A percentile compares a stretch with the other conserved stretches of the same genome.
These are phyloP conservation scores for Sphaerophoria rueppellii DNA, from an alignment of 2,888 invertebrate genomes.

Conservation along the genomic window DNA sequence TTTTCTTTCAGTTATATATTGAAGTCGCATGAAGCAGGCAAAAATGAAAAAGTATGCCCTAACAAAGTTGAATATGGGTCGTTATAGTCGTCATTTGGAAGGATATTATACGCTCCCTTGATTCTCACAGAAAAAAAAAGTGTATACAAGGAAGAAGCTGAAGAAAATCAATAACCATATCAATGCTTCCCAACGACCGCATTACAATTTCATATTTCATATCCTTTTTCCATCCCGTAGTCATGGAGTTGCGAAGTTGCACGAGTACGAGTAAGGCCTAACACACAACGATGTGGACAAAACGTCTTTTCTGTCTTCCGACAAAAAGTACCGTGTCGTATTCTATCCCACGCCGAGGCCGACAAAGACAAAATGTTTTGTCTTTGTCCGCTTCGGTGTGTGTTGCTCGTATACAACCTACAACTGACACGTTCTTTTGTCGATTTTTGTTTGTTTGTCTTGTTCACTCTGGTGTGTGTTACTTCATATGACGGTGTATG, in stretches of 20 bases:
- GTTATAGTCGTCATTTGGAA: slow-evolving; percentile 5
- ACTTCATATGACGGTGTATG: too few relatives aligned
- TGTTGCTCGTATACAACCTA: too few relatives aligned
- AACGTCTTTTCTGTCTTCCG: too few relatives aligned
- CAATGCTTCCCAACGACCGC: slow-evolving; percentile 31
- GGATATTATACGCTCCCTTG: neutral
- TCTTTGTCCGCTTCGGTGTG: too few relatives aligned
- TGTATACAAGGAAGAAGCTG: neutral
- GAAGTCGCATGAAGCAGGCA: slow-evolving; percentile 28
- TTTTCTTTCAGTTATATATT: neutral
- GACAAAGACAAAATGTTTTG: too few relatives aligned
- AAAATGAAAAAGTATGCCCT: slow-evolving; percentile 1
- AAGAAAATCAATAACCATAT: slow-evolving; percentile 66
- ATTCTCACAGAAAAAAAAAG: neutral
- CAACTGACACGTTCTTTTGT: too few relatives aligned
- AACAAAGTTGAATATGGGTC: slow-evolving; percentile 66
- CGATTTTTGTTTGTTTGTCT: too few relatives aligned
- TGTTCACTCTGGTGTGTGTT: too few relatives aligned
- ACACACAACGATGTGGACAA: too few relatives aligned
- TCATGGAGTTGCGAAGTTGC: slow-evolving; percentile 38
- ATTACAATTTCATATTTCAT: slow-evolving; percentile 45
- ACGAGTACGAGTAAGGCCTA: slow-evolving; percentile 44
- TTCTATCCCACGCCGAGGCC: too few relatives aligned
- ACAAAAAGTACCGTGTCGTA: too few relatives aligned
- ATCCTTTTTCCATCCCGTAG: slow-evolving; percentile 52